phyloP scores from a whole-genome alignment of 2,113 vertebrate genomes.

The Pteruthius melanotis region DNA sequence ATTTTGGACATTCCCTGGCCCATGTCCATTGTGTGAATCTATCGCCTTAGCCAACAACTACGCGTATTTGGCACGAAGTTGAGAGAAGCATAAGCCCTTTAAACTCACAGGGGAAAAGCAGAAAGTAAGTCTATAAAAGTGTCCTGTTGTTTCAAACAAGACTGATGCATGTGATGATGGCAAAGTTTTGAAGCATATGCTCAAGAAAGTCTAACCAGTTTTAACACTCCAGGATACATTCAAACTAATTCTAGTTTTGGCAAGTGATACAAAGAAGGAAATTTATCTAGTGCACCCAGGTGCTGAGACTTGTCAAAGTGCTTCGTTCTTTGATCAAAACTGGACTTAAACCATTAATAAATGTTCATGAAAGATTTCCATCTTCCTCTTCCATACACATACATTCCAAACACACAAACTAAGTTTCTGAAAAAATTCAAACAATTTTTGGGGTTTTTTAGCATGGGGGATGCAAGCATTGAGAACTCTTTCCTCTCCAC shows the following conservation, averaged over 20 bases:
- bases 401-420: not conserved
- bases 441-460: rapidly evolving
- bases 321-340: not conserved
- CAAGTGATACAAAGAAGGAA: not conserved
- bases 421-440: not conserved
- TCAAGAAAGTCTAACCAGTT: not conserved
- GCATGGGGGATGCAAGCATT: not conserved
- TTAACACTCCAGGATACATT: not conserved
- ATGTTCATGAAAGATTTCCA: not conserved
- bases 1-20: not conserved
- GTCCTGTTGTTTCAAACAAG: not conserved
- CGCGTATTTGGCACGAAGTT: not conserved
- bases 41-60: not conserved
- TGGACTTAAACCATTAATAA: not conserved
- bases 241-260: not conserved
- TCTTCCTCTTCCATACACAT: not conserved
- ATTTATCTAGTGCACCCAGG: not conserved
- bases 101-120: not conserved
- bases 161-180: not conserved
- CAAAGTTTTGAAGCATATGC: not conserved
- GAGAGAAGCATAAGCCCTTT: not conserved
- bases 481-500: not conserved
- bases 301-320: not conserved
- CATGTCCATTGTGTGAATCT: not conserved
- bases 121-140: not conserved